A percentile compares a stretch with the other conserved stretches of the same genome.
phyloP scores from a whole-genome alignment of 2,797 vertebrate species.

The Pteronotus mesoamericanus region DNA sequence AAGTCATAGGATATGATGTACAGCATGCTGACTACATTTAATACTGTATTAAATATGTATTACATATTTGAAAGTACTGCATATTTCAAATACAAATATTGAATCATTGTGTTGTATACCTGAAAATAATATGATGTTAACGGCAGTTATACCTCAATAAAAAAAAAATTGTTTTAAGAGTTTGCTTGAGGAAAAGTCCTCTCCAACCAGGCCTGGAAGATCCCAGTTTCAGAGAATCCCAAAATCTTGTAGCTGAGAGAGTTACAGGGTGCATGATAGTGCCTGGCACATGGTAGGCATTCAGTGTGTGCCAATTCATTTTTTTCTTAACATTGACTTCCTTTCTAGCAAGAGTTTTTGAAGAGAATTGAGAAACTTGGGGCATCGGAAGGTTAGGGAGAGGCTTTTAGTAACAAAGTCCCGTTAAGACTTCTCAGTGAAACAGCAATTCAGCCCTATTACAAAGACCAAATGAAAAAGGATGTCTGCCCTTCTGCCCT shows the following conservation, averaged over 20 bases:
- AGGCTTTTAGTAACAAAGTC: neutral
- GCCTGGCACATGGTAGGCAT: neutral
- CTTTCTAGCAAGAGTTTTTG: constrained; percentile 1
- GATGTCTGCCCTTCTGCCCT: neutral
- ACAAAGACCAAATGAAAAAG: neutral
- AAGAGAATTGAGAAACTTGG: neutral
- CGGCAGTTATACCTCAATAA: neutral
- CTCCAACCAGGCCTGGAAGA: neutral
- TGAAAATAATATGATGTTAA: neutral
- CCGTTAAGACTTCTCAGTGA: neutral
- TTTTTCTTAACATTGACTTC: neutral
- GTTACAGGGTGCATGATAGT: neutral
- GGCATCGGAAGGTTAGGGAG: neutral
- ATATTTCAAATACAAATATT: neutral
- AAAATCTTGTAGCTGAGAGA: neutral
- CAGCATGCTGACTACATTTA: neutral
- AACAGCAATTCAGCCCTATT: neutral
- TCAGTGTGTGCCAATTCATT: neutral
- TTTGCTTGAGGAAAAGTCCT: neutral
- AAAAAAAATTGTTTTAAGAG: neutral
- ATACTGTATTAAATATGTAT: neutral
- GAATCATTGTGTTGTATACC: neutral
- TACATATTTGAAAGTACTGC: neutral
- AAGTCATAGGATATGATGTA: neutral
- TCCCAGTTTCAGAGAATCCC: neutral